phyloP scores from a whole-genome alignment of 2,888 invertebrate species.

The Nezara viridula region DNA sequence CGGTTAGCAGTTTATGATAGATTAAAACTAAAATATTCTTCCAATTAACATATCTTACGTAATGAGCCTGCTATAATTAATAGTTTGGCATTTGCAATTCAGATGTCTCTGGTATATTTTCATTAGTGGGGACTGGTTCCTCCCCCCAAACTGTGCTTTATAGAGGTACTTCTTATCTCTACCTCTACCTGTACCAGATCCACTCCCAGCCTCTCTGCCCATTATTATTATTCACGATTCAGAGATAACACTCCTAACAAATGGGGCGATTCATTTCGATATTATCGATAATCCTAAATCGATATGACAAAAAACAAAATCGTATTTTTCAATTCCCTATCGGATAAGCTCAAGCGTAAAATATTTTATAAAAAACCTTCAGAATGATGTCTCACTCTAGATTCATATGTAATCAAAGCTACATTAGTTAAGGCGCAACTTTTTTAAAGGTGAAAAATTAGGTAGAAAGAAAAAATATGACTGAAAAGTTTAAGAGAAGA shows the following conservation, averaged over 20 bases:
- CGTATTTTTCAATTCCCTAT: too few relatives aligned
- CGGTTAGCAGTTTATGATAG: constrained; percentile 33
- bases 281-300: neutral
- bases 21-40: constrained; percentile 54
- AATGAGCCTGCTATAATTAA: constrained; percentile 47
- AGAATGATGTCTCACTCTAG: too few relatives aligned
- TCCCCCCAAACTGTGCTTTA: neutral
- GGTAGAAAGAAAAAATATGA: too few relatives aligned
- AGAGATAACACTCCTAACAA: neutral
- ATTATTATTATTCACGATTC: neutral
- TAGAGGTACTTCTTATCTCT: neutral
- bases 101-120: constrained; percentile 47
- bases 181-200: neutral
- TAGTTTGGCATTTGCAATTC: constrained; percentile 54
- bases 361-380: too few relatives aligned
- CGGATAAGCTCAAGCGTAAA: too few relatives aligned
- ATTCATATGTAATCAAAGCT: too few relatives aligned
- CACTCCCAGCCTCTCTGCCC: too few relatives aligned
- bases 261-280: neutral
- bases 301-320: neutral
- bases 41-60: constrained; percentile 45
- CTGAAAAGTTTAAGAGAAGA: too few relatives aligned
- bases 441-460: too few relatives aligned
- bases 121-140: constrained; percentile 14
- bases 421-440: too few relatives aligned